Base-by-base conservation (phyloP, 1,140 invertebrate species). In the Rhagoletis zephyria region DNA sequence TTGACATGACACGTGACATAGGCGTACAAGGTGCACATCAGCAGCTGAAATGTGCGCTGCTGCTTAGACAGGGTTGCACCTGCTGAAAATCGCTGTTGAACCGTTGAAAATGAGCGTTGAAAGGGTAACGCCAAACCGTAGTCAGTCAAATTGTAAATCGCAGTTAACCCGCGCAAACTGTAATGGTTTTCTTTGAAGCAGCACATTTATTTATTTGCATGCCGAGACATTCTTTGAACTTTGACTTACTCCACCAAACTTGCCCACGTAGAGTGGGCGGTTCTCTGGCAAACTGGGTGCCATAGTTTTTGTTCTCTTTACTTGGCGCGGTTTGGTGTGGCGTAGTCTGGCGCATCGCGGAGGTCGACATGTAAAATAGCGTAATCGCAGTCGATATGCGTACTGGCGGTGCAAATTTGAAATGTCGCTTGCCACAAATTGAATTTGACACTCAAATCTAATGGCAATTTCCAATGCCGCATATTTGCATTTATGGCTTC, bases 1-100 rank as follows among this genome's bases (percentile, higher is more conserved):
- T 42, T 12, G 74, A 81, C 45, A 9, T 81, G 74, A 81, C 74
- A 81, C 74, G 74, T 81, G 74, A 81, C 74, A 42, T 81, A 81
- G 74, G 45, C 74, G 74, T 19, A 81, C 16, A 51, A 48, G 30
- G 30, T 42, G n/a, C 74, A 42, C 48, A 6, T 56, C 48, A 56
- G 2, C 7, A 19, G 51, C 19, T 81, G 40, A 81, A 81, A 56
- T 63, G 16, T 63, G 74, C 48, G 14, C 19, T 81, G 42, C 19
- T 30, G 48, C 74, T 81, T 81, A 56, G 48, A 12, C 74, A 30
- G 74, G 74, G 74, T 30, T 81, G 74, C 74, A 81, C 48, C 74
- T 56, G 48, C 48, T 81, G 74, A 19, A 81, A 56, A 81, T 42
- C 19, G 74, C 48, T 30, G 67, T 56, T 74, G 70, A 48, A 56